Percentiles rank a stretch among this genome's conserved stretches.
Conservation (phyloP, 2,113 vertebrate genomes). For the Calidris pygmaea region DNA sequence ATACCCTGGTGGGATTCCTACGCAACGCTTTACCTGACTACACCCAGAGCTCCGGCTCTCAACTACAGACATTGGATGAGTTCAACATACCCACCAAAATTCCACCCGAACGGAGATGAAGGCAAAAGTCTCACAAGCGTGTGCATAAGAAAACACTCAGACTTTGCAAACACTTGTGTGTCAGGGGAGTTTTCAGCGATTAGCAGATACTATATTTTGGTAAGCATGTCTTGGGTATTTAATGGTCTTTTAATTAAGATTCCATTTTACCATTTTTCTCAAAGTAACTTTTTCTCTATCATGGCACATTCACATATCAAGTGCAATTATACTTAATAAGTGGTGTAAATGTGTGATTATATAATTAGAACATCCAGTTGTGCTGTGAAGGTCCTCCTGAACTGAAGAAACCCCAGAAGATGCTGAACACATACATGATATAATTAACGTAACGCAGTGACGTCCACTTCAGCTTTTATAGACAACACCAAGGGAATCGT, state of each 20-base stretch:
- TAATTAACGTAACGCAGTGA: neutral
- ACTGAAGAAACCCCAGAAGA: slow-evolving; percentile 2
- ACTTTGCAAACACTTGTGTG: neutral
- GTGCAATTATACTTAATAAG: slow-evolving; percentile 63
- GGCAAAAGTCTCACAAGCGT: neutral
- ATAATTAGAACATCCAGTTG: slow-evolving; percentile 48
- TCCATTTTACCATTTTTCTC: slow-evolving; percentile 2
- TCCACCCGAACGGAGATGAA: neutral
- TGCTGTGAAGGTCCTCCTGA: slow-evolving; percentile 47
- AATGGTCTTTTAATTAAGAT: slow-evolving; percentile 31
- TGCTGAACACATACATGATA: neutral
- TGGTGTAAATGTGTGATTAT: slow-evolving; percentile 51
- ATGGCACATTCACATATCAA: neutral
- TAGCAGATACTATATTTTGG: neutral
- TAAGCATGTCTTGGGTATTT: neutral
- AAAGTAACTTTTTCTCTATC: slow-evolving; percentile 29
- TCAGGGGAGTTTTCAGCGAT: neutral
- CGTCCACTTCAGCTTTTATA: neutral
- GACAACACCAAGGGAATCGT: neutral
- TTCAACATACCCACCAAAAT: neutral
- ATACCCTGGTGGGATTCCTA: neutral
- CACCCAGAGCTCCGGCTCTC: neutral
- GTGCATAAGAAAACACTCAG: neutral
- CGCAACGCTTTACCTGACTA: neutral
- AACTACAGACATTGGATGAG: neutral